These are phyloP conservation scores for Belgica antarctica DNA, from an alignment of 2,888 invertebrate genomes.

Conservation along the genomic window DNA sequence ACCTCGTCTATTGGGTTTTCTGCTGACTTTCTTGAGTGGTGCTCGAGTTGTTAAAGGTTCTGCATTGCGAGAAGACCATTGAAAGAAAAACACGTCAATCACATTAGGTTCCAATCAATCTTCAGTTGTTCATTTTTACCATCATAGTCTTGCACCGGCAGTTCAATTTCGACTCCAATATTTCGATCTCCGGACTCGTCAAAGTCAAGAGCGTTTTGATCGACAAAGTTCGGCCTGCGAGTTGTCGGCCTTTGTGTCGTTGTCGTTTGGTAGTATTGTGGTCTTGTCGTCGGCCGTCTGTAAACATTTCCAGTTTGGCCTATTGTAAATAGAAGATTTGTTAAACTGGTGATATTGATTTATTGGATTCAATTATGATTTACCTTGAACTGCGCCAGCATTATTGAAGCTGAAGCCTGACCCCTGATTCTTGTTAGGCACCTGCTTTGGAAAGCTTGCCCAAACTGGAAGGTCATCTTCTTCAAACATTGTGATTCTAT, in stretches of 20 bases:
- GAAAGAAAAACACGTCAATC: constrained; percentile 5
- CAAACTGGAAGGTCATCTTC: neutral
- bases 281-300: too few species aligned
- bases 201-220: neutral
- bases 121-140: too few species aligned
- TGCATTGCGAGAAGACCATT: neutral
- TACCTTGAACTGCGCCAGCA: too few species aligned
- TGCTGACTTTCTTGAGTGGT: constrained; percentile 17
- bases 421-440: neutral
- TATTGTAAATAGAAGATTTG: too few species aligned
- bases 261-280: neutral
- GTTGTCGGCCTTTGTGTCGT: constrained; percentile 5
- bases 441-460: neutral
- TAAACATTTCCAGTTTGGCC: too few species aligned
- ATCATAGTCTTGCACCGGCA: too few species aligned
- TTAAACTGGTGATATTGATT: too few species aligned
- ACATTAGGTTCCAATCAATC: neutral
- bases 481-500: neutral
- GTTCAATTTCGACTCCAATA: constrained; percentile 4
- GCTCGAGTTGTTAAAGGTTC: constrained; percentile 31
- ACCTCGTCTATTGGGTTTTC: neutral
- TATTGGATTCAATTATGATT: too few species aligned
- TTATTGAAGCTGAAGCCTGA: neutral
- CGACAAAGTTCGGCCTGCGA: neutral
- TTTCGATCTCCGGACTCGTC: neutral